phyloP scores from a whole-genome alignment of 2,888 invertebrate species.

The Amblyteles armatorius region DNA sequence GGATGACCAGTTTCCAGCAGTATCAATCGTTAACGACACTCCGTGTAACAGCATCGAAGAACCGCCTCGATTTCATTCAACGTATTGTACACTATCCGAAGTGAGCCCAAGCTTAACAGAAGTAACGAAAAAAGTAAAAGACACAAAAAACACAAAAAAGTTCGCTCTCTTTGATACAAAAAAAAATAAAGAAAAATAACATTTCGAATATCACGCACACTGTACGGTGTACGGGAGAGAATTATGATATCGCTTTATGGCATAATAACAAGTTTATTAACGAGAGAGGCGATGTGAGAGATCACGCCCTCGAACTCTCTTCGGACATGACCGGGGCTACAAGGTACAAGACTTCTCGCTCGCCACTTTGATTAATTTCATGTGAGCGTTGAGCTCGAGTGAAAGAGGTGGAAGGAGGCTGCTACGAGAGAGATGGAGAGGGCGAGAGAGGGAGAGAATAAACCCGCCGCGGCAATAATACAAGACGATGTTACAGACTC shows the following conservation, averaged over 20 bases:
- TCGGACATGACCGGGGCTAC: conserved; percentile 67
- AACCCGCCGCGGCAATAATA: conserved; percentile 69
- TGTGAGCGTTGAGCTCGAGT: conserved; percentile 54
- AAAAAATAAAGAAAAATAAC: conserved; percentile 5
- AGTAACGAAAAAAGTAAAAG: neutral
- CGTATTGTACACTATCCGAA: neutral
- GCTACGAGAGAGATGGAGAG: conserved; percentile 59
- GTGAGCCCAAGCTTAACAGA: conserved; percentile 9
- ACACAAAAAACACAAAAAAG: neutral
- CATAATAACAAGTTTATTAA: conserved; percentile 70
- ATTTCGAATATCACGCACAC: conserved; percentile 20
- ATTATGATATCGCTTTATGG: conserved; percentile 69
- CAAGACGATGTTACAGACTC: conserved; percentile 76
- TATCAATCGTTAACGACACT: conserved; percentile 10
- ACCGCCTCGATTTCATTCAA: conserved; percentile 1
- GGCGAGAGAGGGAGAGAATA: conserved; percentile 26
- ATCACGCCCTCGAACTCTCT: conserved; percentile 68
- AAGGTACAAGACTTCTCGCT: conserved; percentile 64
- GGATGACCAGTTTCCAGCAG: neutral
- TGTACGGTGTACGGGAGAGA: conserved; percentile 47
- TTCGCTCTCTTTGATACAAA: neutral
- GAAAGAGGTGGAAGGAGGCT: conserved; percentile 59
- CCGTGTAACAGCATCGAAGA: conserved; percentile 19
- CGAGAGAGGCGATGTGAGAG: conserved; percentile 68
- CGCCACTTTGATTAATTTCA: conserved; percentile 78